Conservation (phyloP, 2,888 invertebrate genomes). For the Fissipunctia ypsillon region DNA sequence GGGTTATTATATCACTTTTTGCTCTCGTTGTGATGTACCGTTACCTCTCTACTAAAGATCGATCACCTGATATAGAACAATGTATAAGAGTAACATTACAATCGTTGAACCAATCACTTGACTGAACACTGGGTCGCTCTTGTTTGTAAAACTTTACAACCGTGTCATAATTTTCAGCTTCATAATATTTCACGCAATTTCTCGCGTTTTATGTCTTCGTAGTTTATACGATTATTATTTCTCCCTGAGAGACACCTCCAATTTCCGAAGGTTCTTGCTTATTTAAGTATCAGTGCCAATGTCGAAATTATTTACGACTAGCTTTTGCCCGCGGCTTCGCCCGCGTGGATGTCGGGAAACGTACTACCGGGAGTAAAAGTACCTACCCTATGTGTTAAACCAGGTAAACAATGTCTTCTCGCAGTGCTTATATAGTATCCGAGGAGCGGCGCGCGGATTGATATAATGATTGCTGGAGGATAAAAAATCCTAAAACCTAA, state of each 20-base stretch:
- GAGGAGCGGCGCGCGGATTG: too few relatives aligned
- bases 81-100: conserved; percentile 23
- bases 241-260: conserved; percentile 28
- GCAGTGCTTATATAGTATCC: too few relatives aligned
- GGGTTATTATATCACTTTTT: conserved; percentile 62
- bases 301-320: conserved; percentile 62
- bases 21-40: conserved; percentile 60
- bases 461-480: too few relatives aligned
- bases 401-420: too few relatives aligned
- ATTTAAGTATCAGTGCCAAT: conserved; percentile 43
- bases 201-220: conserved; percentile 54
- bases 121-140: conserved; percentile 14
- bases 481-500: too few relatives aligned
- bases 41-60: conserved; percentile 60
- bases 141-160: conserved; percentile 56
- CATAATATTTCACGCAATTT: conserved; percentile 61
- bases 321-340: too few relatives aligned
- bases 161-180: conserved; percentile 61
- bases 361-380: too few relatives aligned
- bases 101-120: conserved; percentile 45
- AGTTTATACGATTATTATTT: conserved; percentile 53
- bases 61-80: conserved; percentile 47
- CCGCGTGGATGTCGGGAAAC: too few relatives aligned
- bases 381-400: too few relatives aligned
- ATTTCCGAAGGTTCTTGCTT: conserved; percentile 41